A percentile compares a stretch with the other conserved stretches of the same genome.
Conservation (phyloP, 2,797 vertebrate genomes). For the Chromobotia macracanthus region DNA sequence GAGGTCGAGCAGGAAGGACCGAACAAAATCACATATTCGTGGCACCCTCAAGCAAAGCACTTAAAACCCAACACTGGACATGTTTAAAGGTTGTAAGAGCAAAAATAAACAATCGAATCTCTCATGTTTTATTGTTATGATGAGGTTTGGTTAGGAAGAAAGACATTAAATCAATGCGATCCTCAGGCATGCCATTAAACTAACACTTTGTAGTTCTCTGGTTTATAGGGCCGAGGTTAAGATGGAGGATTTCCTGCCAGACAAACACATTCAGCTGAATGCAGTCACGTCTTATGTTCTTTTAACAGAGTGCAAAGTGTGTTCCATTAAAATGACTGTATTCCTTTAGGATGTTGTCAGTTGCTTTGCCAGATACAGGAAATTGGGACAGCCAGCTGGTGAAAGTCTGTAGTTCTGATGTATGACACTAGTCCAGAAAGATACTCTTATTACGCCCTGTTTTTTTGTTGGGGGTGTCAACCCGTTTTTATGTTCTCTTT, state of each 20-base stretch:
- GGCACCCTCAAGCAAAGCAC: slow-evolving; percentile 85
- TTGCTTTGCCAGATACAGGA: slow-evolving; percentile 27
- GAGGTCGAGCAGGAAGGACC: slow-evolving; percentile 80
- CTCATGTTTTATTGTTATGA: slow-evolving; percentile 91
- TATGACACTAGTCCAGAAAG: slow-evolving; percentile 10
- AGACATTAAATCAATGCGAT: slow-evolving; percentile 84
- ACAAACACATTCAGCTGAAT: slow-evolving; percentile 73
- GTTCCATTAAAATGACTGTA: slow-evolving; percentile 43
- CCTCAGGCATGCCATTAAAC: slow-evolving; percentile 87
- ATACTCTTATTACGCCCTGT: neutral
- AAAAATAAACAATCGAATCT: slow-evolving; percentile 89
- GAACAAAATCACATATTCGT: slow-evolving; percentile 83
- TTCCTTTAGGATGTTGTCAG: slow-evolving; percentile 33
- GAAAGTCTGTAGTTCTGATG: slow-evolving; percentile 20
- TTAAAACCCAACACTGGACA: slow-evolving; percentile 81
- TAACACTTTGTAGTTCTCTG: slow-evolving; percentile 78
- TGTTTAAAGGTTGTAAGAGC: slow-evolving; percentile 89
- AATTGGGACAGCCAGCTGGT: slow-evolving; percentile 20
- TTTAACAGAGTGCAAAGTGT: slow-evolving; percentile 45
- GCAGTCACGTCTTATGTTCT: slow-evolving; percentile 55
- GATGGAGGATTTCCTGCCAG: slow-evolving; percentile 69
- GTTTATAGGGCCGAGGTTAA: slow-evolving; percentile 67
- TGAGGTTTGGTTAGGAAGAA: slow-evolving; percentile 80
- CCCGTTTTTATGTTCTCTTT: slow-evolving; percentile 10
- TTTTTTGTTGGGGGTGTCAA: slow-evolving; percentile 12